Evolutionary conservation across 2,797 vertebrate genomes (phyloP), one percentile per base, ranked within the genome.

Genomic region (Lutjanus argentimaculatus): DNA sequence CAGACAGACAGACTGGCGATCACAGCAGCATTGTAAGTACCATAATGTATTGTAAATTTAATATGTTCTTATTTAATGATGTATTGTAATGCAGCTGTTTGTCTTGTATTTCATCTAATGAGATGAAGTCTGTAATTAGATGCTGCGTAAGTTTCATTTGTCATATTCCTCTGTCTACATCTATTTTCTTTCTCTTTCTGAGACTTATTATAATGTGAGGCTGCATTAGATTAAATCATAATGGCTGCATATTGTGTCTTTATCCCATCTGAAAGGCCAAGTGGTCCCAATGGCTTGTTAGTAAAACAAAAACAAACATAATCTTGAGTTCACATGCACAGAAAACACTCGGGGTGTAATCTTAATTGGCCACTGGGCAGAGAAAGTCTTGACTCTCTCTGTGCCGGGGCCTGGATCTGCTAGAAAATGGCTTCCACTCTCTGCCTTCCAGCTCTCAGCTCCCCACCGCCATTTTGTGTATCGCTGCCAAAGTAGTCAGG

Each of bases 361-460:
- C 80, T 67, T 68, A 67, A 79, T 78, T 77, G 70, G 86, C 88
- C 80, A 46, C 51, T 13, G 67, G 71, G 61, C 77, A 52, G 9
- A 75, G 66, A 51, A 78, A 61, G 73, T 79, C 85, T 69, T 36
- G 65, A 69, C 69, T 76, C 82, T 77, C 25, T 69, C 59, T 82
- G 62, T 73, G 79, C 77, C 16, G 55, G 74, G 87, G 83, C 64
- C 79, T 77, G 77, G 84, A 84, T 91, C 79, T 80, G 85, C 79
- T 85, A 92, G 90, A 94, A 95, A 94, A 95, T 95, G 93, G 92
- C 93, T 90, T 87, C 89, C 92, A 83, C 85, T 90, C 88, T 89
- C 77, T 90, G 92, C 85, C 91, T 91, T 83, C 88, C 90, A 90
- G 89, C 91, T 73, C 87, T 86, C 76, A 17, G 80, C 85, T 89